Percentiles rank a stretch among this genome's conserved stretches.
These are phyloP conservation scores for Macrobrachium rosenbergii DNA, from an alignment of 1,140 invertebrate genomes.

Conservation along the genomic window DNA sequence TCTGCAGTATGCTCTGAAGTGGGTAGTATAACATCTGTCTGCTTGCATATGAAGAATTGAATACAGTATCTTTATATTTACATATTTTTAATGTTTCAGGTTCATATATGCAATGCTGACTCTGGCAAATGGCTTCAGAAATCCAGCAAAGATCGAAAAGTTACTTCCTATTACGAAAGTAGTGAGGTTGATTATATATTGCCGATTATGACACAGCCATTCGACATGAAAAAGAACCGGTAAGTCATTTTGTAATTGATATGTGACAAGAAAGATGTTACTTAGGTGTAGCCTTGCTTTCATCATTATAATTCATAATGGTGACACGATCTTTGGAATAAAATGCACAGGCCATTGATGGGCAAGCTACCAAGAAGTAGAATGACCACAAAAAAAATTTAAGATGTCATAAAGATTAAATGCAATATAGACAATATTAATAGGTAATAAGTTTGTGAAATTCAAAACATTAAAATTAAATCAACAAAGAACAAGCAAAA, in stretches of 20 bases:
- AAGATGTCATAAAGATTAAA: too few relatives aligned
- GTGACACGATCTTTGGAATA: too few relatives aligned
- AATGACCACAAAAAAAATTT: too few relatives aligned
- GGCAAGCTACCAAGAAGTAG: neutral
- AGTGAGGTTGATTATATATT: slow-evolving; percentile 48
- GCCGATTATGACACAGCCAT: slow-evolving; percentile 55
- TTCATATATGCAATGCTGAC: slow-evolving; percentile 36
- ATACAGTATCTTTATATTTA: too few relatives aligned
- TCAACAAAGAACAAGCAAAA: too few relatives aligned
- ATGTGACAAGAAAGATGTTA: neutral
- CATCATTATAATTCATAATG: neutral
- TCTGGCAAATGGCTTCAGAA: slow-evolving; percentile 37
- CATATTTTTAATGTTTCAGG: slow-evolving; percentile 41
- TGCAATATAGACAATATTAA: too few relatives aligned
- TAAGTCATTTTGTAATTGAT: neutral
- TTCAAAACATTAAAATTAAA: too few relatives aligned
- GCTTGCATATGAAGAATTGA: too few relatives aligned
- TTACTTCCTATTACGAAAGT: slow-evolving; percentile 51
- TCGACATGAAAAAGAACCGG: slow-evolving; percentile 36
- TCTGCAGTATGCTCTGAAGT: too few relatives aligned
- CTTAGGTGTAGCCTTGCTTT: neutral
- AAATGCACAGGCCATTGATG: neutral
- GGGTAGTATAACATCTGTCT: too few relatives aligned
- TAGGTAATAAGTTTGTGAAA: too few relatives aligned
- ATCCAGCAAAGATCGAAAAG: slow-evolving; percentile 29